Percentiles rank a stretch among this genome's conserved stretches.
Evolutionary conservation across 2,113 vertebrate genomes (phyloP).

Genomic region (Apeltes quadracus): DNA sequence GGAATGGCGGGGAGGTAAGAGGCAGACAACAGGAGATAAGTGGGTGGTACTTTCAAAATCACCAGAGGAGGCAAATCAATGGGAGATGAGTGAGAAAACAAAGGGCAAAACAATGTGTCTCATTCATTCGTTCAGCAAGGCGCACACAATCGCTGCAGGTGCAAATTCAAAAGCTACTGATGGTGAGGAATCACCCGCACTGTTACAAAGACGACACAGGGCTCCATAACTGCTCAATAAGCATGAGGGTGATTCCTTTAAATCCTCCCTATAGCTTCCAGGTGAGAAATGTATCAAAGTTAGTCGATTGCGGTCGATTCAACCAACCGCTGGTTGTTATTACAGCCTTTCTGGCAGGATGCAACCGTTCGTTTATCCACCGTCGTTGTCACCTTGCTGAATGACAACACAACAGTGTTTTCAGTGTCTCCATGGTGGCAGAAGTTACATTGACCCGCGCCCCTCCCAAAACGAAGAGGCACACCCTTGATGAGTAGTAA

Average conservation of each 20-base stretch:
- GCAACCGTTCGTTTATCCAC: not conserved
- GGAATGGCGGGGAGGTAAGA: not conserved
- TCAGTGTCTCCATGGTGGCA: conserved; percentile 36
- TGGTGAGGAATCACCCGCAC: conserved; percentile 4
- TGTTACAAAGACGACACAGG: conserved; percentile 17
- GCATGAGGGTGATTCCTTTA: conserved; percentile 23
- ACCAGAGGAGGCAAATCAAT: conserved; percentile 29
- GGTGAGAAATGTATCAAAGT: conserved; percentile 51
- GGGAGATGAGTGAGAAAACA: not conserved
- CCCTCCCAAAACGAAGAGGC: not conserved
- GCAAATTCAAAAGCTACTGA: conserved; percentile 31
- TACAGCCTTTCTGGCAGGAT: not conserved
- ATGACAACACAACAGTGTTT: conserved; percentile 16
- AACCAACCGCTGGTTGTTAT: conserved; percentile 24
- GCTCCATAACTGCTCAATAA: conserved; percentile 32
- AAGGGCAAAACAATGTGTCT: not conserved
- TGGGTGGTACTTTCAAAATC: conserved; percentile 18
- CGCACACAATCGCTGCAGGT: conserved; percentile 21
- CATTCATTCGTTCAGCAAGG: conserved; percentile 5
- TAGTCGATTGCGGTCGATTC: too few relatives aligned
- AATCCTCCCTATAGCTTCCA: conserved; percentile 41
- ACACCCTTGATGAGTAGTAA: conserved; percentile 48
- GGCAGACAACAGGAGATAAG: conserved; percentile 16
- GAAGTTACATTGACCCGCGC: conserved; percentile 45
- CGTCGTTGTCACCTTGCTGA: conserved; percentile 1